Conservation (phyloP, 1,140 invertebrate species). For the Lanistes nyassanus region DNA sequence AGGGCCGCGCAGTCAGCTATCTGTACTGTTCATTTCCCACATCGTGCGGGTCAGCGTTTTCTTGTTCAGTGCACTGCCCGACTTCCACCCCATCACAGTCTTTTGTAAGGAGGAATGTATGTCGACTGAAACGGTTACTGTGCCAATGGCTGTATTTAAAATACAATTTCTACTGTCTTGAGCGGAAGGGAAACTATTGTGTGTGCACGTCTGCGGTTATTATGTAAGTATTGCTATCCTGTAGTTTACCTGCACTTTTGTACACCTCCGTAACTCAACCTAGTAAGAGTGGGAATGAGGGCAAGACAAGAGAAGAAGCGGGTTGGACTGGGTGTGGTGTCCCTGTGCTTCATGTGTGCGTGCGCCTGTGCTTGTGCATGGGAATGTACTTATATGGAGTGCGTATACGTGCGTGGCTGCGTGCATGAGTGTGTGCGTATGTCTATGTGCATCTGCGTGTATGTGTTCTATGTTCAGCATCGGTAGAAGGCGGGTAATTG, state of each 20-base stretch:
- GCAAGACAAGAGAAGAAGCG: neutral
- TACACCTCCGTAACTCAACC: neutral
- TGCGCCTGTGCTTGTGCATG: neutral
- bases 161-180: neutral
- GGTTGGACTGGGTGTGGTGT: no score
- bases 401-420: neutral
- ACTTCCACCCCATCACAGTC: no score
- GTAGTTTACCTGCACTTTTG: neutral
- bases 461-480: no score
- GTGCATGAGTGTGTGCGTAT: constrained; percentile 9
- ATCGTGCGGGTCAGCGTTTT: no score
- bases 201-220: no score
- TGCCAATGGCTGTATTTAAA: no score
- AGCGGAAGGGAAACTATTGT: neutral
- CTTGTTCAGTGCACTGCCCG: no score
- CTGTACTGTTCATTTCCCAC: no score
- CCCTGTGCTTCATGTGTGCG: no score
- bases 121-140: neutral
- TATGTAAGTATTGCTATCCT: no score
- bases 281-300: neutral
- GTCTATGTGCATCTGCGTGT: constrained; percentile 5
- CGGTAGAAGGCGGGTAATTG: no score
- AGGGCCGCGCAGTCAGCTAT: no score
- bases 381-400: neutral
- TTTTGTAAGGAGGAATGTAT: neutral